Conservation (phyloP, 2,888 invertebrate genomes). For the Cremastobaeus sp. region DNA sequence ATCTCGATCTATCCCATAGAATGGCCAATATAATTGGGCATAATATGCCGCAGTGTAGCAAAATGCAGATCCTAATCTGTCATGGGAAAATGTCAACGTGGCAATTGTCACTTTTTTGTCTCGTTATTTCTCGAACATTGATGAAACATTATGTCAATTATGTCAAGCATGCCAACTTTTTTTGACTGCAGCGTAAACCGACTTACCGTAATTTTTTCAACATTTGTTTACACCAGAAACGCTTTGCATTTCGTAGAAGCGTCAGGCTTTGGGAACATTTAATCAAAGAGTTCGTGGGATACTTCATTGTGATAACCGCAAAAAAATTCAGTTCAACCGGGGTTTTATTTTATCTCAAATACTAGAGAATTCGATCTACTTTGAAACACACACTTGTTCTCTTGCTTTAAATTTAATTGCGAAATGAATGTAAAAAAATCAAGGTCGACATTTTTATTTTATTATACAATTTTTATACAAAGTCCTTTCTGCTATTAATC, state of each 20-base stretch:
- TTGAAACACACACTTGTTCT: too few species aligned
- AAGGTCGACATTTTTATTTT: too few species aligned
- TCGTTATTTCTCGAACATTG: constrained; percentile 31
- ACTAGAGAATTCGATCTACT: too few species aligned
- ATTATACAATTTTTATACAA: too few species aligned
- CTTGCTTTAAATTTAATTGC: too few species aligned
- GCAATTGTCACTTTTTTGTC: constrained; percentile 46
- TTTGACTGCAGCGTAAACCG: constrained; percentile 2
- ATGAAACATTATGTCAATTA: constrained; percentile 43
- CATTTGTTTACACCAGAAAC: constrained; percentile 30
- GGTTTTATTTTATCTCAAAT: background rate
- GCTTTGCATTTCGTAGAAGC: constrained; percentile 8
- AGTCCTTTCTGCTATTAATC: too few species aligned
- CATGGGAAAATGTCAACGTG: constrained; percentile 43
- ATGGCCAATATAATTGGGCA: too few species aligned
- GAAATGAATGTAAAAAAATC: too few species aligned
- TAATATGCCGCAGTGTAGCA: constrained; percentile 9
- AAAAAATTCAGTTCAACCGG: constrained; percentile 12
- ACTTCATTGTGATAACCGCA: constrained; percentile 18
- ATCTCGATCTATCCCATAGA: too few species aligned
- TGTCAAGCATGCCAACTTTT: constrained; percentile 30
- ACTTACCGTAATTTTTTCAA: constrained; percentile 12
- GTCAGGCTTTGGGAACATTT: constrained; percentile 31
- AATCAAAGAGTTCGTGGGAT: constrained; percentile 16
- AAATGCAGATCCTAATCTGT: constrained; percentile 18